Evolutionary conservation across 2,797 vertebrate genomes (phyloP), one percentile per base, ranked within the genome.

Genomic region (Anguilla marmorata): DNA sequence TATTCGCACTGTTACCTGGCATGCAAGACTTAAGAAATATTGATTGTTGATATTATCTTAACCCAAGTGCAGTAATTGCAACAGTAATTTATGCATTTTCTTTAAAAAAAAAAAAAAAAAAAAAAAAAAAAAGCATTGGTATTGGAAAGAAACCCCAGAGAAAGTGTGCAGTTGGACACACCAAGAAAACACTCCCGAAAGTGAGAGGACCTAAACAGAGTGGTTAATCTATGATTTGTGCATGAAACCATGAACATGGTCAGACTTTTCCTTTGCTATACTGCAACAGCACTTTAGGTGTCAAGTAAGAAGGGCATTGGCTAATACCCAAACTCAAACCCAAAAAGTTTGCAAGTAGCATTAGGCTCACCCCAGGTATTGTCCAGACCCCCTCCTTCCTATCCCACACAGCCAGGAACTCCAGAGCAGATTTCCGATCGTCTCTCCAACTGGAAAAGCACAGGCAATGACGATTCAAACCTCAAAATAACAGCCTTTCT

Each of bases 351-450:
- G 37, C 8, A 3, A 24, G 45, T 16, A 72, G 85, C 19, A 16
- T 9, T 1, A 8, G 1, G 93, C 97, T 96, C 92, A 99, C 98
- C 94, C 96, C 97, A 0, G 97, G 98, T 91, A 99, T 89, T 83
- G 94, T 87, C 94, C 97, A 96, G 85, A 90, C 91, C 41, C 94
- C 94, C 0, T 93, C 95, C 60, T 87, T 87, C 0, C 93, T 91
- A 0, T 94, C 93, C 87, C 92, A 95, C 27, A 98, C 90, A 0
- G 95, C 95, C 58, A 99, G 91, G 89, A 96, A 97, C 91, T 99
- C 97, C 92, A 99, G 90, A 90, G 96, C 94, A 30, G 95, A 96
- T 0, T 92, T 95, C 0, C 96, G 93, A 63, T 92, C 89, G 79
- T 97, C 97, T 91, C 86, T 92, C 97, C 96, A 97, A 54, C 98